Conservation (phyloP, 2,113 vertebrate genomes). For the Oenanthe oenanthe region DNA sequence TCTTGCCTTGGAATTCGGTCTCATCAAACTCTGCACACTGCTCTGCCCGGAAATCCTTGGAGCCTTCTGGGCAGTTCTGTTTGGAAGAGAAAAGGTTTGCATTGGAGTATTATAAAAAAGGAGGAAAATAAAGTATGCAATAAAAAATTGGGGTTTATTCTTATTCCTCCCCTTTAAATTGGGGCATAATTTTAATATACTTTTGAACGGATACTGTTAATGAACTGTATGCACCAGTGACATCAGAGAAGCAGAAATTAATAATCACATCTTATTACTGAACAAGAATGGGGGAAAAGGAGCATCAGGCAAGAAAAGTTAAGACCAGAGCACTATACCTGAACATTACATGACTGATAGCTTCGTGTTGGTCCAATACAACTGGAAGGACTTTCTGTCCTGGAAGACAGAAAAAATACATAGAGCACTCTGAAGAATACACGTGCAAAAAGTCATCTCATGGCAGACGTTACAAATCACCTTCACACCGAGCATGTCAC, state of each 20-base stretch:
- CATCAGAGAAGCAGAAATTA: neutral
- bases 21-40: constrained; percentile 91
- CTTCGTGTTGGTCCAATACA: constrained; percentile 87
- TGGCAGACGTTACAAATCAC: neutral
- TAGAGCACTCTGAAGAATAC: neutral
- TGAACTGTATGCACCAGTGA: neutral
- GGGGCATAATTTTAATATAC: neutral
- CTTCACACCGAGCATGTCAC: neutral
- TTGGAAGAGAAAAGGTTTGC: neutral
- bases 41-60: constrained; percentile 89
- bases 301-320: neutral
- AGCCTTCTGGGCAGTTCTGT: constrained; percentile 88
- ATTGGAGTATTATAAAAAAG: neutral
- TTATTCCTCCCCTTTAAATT: neutral
- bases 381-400: constrained; percentile 84
- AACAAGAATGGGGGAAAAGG: neutral
- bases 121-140: neutral
- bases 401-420: constrained; percentile 48
- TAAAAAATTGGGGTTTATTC: neutral
- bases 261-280: neutral
- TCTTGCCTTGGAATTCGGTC: constrained; percentile 87
- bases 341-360: constrained; percentile 85
- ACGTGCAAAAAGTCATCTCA: neutral
- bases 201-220: neutral
- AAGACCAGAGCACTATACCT: constrained; percentile 75